Evolutionary conservation across 1,140 invertebrate species (phyloP).

Genomic region (Ridgeia piscesae): DNA sequence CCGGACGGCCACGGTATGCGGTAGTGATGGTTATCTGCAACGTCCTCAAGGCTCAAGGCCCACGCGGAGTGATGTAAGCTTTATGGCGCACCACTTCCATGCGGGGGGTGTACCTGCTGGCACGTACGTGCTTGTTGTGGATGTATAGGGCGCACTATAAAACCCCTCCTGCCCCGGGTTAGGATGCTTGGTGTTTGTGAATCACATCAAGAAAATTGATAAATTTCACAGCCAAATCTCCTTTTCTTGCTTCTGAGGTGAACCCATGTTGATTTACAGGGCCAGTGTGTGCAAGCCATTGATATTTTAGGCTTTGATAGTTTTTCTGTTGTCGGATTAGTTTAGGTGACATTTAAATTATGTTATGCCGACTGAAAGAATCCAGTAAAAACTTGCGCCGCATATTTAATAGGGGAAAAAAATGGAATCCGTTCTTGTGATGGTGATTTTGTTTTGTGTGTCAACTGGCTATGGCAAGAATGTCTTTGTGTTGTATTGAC

Average conservation of each 20-base stretch:
- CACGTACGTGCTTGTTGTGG: too few relatives aligned
- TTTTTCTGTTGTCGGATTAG: neutral
- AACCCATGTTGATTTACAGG: neutral
- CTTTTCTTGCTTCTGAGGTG: neutral
- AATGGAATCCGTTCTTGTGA: neutral
- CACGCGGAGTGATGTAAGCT: neutral
- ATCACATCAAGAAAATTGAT: neutral
- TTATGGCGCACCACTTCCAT: neutral
- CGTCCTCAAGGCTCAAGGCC: neutral
- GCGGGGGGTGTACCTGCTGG: too few relatives aligned
- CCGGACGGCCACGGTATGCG: neutral
- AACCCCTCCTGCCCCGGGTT: neutral
- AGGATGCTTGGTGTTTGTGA: neutral
- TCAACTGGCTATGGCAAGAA: neutral
- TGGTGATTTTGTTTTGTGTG: neutral
- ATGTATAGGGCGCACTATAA: neutral
- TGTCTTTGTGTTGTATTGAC: neutral
- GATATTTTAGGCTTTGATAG: neutral
- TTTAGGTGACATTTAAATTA: neutral
- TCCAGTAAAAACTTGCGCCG: neutral
- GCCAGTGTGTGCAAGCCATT: neutral
- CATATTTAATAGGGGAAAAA: neutral
- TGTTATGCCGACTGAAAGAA: neutral
- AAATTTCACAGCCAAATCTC: neutral
- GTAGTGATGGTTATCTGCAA: neutral